phyloP scores from a whole-genome alignment of 1,140 invertebrate genomes.

The Bombus waltoni region DNA sequence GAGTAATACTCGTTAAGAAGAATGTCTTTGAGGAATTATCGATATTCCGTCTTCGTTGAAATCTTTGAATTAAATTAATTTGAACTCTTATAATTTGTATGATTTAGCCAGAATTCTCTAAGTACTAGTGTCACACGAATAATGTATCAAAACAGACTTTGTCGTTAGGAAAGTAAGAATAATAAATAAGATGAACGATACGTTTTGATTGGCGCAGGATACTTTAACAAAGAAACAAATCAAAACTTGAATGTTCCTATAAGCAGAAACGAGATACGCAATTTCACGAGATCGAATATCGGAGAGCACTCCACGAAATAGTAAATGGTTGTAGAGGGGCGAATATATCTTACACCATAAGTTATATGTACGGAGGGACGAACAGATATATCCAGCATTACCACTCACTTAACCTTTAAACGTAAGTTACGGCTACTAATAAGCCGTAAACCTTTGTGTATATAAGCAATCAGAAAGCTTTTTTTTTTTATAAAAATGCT shows the following conservation, averaged over 20 bases:
- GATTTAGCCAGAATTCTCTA: neutral
- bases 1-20: too few relatives aligned
- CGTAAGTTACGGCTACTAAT: neutral
- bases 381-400: slow-evolving; percentile 9
- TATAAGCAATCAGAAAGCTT: neutral
- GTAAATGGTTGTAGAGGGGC: slow-evolving; percentile 7
- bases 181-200: neutral
- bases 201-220: neutral
- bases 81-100: neutral
- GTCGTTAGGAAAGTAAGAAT: neutral
- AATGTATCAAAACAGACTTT: neutral
- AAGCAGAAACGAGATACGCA: neutral
- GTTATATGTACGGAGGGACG: slow-evolving; percentile 8
- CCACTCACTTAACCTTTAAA: slow-evolving; percentile 15
- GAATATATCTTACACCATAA: slow-evolving; percentile 11
- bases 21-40: too few relatives aligned
- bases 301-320: neutral
- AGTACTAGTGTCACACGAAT: neutral
- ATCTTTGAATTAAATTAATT: too few relatives aligned
- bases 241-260: neutral
- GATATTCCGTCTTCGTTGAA: too few relatives aligned
- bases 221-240: neutral
- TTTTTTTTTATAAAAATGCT: neutral
- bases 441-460: neutral
- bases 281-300: slow-evolving; percentile 6